phyloP scores from a whole-genome alignment of 2,888 invertebrate species.

The Crematogaster levior region DNA sequence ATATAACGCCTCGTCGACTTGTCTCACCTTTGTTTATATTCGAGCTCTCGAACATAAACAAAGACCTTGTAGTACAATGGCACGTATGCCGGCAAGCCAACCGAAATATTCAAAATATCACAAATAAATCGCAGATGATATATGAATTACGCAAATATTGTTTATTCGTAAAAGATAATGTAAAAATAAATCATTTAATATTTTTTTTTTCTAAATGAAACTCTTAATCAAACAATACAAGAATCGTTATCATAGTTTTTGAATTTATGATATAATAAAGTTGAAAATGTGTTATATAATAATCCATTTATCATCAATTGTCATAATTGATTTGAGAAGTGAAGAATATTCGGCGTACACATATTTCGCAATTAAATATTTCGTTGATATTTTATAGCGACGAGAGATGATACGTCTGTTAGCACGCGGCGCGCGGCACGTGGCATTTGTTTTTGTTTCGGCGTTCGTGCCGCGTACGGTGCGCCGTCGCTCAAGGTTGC shows the following conservation, averaged over 20 bases:
- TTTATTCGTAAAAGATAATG: neutral
- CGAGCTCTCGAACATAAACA: too few species aligned
- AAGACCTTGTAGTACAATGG: too few species aligned
- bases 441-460: neutral
- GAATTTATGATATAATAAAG: neutral
- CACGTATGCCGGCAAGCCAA: too few species aligned
- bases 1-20: too few species aligned
- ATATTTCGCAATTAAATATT: neutral
- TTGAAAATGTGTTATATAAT: neutral
- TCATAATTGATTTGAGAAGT: neutral
- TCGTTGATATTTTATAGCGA: neutral
- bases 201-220: neutral
- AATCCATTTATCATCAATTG: neutral
- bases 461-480: neutral
- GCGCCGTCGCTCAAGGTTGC: too few species aligned
- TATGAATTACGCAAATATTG: neutral
- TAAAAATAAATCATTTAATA: neutral
- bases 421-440: neutral
- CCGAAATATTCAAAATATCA: neutral
- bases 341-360: neutral
- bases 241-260: neutral
- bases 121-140: neutral
- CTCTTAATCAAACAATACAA: too few species aligned
- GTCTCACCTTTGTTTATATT: too few species aligned
- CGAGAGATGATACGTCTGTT: too few species aligned